These are phyloP conservation scores for Nymphalis polychloros DNA, from an alignment of 2,888 invertebrate genomes.

Conservation along the genomic window DNA sequence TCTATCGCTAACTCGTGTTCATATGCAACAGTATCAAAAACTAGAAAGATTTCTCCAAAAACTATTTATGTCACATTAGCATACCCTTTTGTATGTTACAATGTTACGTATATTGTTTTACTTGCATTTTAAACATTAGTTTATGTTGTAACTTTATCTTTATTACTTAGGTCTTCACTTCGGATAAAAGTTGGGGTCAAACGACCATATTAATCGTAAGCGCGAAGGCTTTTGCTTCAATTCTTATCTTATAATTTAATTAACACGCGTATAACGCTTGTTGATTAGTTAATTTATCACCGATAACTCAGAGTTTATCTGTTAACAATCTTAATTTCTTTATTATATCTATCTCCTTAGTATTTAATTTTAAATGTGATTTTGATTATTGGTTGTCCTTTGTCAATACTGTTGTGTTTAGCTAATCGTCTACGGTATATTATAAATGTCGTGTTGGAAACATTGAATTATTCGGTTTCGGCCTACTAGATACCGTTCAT, in stretches of 20 bases:
- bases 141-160: slow-evolving; percentile 54
- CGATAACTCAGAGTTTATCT: slow-evolving; percentile 63
- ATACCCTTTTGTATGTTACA: slow-evolving; percentile 39
- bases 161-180: slow-evolving; percentile 50
- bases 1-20: slow-evolving; percentile 38
- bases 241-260: slow-evolving; percentile 76
- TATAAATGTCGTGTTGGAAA: slow-evolving; percentile 23
- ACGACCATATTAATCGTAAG: slow-evolving; percentile 59
- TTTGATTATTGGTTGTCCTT: slow-evolving; percentile 44
- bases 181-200: slow-evolving; percentile 55
- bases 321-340: slow-evolving; percentile 67
- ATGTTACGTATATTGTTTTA: slow-evolving; percentile 47
- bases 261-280: slow-evolving; percentile 63
- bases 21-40: slow-evolving; percentile 37
- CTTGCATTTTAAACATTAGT: slow-evolving; percentile 50
- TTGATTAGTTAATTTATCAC: slow-evolving; percentile 65
- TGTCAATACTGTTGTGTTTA: slow-evolving; percentile 39
- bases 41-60: slow-evolving; percentile 37
- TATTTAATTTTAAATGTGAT: slow-evolving; percentile 44
- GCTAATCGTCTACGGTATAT: slow-evolving; percentile 38
- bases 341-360: slow-evolving; percentile 56
- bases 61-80: slow-evolving; percentile 42
- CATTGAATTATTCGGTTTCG: slow-evolving; percentile 34
- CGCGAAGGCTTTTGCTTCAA: slow-evolving; percentile 57
- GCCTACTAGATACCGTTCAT: slow-evolving; percentile 26